Evolutionary conservation across 2,797 vertebrate species (phyloP).

Genomic region (Platyrinchus mystaceus): DNA sequence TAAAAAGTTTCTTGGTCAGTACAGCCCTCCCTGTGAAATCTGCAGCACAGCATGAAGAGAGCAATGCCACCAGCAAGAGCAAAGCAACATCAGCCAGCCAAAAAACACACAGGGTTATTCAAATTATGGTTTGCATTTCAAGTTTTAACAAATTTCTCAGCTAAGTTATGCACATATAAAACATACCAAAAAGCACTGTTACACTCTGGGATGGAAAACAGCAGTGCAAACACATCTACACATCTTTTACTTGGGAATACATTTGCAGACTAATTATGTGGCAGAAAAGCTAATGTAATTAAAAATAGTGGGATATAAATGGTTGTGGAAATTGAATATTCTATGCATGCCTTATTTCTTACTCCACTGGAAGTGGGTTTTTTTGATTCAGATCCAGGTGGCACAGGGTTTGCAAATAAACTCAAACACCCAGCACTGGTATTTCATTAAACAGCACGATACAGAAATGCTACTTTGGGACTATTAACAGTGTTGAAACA

Average conservation of each 20-base stretch:
- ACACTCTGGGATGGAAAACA: background rate
- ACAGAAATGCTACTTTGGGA: slow-evolving; percentile 1
- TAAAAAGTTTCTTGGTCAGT: background rate
- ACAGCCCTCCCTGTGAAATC: background rate
- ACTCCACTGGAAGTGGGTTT: background rate
- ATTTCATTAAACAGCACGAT: slow-evolving; percentile 10
- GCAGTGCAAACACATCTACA: background rate
- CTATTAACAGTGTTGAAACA: slow-evolving; percentile 10
- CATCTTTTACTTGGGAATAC: background rate
- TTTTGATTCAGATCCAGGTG: slow-evolving; percentile 9
- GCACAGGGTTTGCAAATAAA: slow-evolving; percentile 44
- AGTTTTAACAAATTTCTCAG: background rate
- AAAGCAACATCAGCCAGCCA: background rate
- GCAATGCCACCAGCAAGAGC: background rate
- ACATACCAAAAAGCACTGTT: background rate
- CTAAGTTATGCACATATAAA: slow-evolving; percentile 13
- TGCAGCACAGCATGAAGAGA: background rate
- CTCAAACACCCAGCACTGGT: background rate
- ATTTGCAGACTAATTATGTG: background rate
- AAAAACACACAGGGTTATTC: background rate
- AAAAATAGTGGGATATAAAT: slow-evolving; percentile 22
- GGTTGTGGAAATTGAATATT: slow-evolving; percentile 4
- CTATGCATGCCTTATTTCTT: background rate
- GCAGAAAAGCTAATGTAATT: slow-evolving; percentile 45
- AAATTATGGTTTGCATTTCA: slow-evolving; percentile 1